Evolutionary conservation across 2,797 vertebrate genomes (phyloP).

Genomic region (Pelobates cultripes): DNA sequence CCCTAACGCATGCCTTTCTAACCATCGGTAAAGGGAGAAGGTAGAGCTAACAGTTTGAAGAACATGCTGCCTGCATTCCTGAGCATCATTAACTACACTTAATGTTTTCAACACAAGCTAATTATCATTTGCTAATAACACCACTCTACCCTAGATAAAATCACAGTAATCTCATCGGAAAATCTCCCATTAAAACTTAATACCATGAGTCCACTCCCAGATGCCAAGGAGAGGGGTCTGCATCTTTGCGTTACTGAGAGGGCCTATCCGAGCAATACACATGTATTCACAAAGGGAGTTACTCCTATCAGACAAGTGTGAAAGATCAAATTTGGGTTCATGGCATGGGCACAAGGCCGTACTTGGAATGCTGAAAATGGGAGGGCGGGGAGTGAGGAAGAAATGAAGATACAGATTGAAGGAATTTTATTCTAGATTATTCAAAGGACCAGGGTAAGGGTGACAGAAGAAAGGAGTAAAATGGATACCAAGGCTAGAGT

Average conservation of each 20-base stretch:
- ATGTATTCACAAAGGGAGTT: too few species aligned
- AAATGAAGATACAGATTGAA: neutral
- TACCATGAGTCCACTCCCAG: conserved; percentile 5
- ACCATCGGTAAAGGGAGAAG: neutral
- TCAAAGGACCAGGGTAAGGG: too few species aligned
- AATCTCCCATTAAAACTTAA: conserved; percentile 24
- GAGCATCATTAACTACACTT: conserved; percentile 39
- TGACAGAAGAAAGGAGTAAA: too few species aligned
- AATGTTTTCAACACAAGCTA: conserved; percentile 44
- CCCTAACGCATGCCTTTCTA: neutral
- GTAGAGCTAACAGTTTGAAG: neutral
- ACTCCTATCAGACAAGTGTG: too few species aligned
- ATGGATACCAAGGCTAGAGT: too few species aligned
- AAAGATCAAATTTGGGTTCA: too few species aligned
- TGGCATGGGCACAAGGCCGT: too few species aligned
- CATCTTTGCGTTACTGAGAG: too few species aligned
- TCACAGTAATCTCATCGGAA: conserved; percentile 33
- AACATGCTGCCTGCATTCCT: conserved; percentile 30
- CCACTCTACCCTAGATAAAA: conserved; percentile 29
- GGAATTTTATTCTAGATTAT: neutral
- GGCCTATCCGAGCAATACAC: too few species aligned
- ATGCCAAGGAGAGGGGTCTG: neutral
- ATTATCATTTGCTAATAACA: conserved; percentile 44
- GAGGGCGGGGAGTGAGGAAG: neutral
- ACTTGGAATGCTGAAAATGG: too few species aligned